Conservation (phyloP, 2,797 vertebrate species). For the Mareca penelope region DNA sequence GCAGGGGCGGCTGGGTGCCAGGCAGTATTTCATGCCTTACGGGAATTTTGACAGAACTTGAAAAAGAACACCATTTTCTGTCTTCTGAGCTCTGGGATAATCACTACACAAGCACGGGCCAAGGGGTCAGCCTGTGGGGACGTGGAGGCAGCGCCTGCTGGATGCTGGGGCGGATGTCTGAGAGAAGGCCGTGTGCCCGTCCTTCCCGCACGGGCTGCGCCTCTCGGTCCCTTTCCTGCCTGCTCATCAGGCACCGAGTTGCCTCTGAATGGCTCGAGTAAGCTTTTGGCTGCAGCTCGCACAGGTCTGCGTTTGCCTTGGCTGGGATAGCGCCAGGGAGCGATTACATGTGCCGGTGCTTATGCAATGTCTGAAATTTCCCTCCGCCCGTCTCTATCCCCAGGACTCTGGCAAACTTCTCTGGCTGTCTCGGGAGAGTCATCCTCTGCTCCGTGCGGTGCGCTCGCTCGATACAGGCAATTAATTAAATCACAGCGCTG, state of each 20-base stretch:
- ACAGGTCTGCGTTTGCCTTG: neutral
- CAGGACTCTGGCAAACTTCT: neutral
- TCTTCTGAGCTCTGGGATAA: neutral
- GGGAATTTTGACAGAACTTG: neutral
- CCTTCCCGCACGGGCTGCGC: neutral
- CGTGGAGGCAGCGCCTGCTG: accelerated
- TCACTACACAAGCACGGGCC: neutral
- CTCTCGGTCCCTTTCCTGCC: neutral
- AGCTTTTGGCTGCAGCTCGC: neutral
- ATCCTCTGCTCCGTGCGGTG: accelerated
- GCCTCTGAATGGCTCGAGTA: neutral
- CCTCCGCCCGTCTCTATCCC: neutral
- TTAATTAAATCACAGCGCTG: constrained; percentile 7
- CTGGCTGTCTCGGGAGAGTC: neutral
- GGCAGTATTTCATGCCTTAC: neutral
- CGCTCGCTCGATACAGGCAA: neutral
- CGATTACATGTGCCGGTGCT: neutral
- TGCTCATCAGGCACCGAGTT: accelerated
- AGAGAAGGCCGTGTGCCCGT: accelerated
- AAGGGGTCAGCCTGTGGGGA: neutral
- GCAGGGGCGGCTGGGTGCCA: too few species aligned
- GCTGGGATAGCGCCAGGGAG: accelerated
- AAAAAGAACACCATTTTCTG: neutral
- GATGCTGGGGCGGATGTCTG: accelerated
- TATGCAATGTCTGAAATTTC: constrained; percentile 48